These are phyloP conservation scores for Catocala sponsa DNA, from an alignment of 2,888 invertebrate species.

Conservation along the genomic window DNA sequence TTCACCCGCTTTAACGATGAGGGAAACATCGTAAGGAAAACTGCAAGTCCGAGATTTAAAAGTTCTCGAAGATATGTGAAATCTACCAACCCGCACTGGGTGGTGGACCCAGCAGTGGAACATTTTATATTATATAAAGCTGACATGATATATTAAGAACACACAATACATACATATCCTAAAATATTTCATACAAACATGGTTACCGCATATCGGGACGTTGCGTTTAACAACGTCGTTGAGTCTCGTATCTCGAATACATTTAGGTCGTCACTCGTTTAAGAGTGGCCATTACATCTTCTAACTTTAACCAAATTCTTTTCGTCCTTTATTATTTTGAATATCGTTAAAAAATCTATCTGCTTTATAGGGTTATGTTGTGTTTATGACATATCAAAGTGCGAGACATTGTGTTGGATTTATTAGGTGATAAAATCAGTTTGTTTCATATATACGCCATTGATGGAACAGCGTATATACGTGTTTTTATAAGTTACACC, in stretches of 20 bases:
- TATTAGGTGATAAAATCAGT: neutral
- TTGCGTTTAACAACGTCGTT: conserved; percentile 66
- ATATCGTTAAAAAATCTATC: conserved; percentile 8
- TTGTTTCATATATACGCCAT: too few species aligned
- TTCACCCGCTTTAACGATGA: too few species aligned
- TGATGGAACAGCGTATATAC: too few species aligned
- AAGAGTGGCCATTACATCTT: conserved; percentile 33
- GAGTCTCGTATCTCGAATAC: conserved; percentile 56
- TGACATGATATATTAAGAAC: too few species aligned
- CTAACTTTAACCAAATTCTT: conserved; percentile 20
- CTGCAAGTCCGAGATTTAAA: too few species aligned
- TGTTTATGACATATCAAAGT: neutral
- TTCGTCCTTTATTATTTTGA: conserved; percentile 11
- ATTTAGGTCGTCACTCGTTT: conserved; percentile 55
- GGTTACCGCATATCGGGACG: conserved; percentile 12
- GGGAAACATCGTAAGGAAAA: too few species aligned
- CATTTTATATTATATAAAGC: too few species aligned
- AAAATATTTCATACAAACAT: conserved; percentile 4
- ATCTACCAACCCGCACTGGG: too few species aligned
- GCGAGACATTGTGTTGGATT: neutral
- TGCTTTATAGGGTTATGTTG: neutral
- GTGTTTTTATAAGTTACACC: too few species aligned
- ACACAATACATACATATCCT: neutral
- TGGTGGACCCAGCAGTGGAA: too few species aligned
- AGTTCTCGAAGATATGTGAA: too few species aligned